Evolutionary conservation across 2,113 vertebrate species (phyloP), one percentile per base, ranked within the genome.

Genomic region (Tyto alba): DNA sequence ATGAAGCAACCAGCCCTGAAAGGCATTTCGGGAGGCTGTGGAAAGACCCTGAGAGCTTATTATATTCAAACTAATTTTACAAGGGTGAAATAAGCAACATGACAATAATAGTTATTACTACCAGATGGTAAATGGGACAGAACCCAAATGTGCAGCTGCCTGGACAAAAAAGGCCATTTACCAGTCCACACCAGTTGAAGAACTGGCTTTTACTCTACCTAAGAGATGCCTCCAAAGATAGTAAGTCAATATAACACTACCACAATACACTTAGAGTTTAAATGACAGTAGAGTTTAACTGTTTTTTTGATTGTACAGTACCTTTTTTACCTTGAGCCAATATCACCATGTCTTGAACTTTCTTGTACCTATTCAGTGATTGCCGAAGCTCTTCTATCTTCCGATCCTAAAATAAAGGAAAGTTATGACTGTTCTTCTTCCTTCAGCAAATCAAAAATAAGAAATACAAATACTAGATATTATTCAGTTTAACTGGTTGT

Each of bases 341-440:
- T 95, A 99, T 98, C 84, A 98, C 99, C 96, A 99, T 98, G 77
- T 99, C 99, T 93, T 99, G 99, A 77, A 99, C 99, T 94, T 99
- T 99, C 98, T 99, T 99, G 95, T 99, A 99, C 36, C 98, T 98
- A 83, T 98, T 97, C 68, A 99, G 98, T 48, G 99, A 99, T 34
- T 99, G 99, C 15, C 99, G 98, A 57, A 99, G 98, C 74, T 99
- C 99, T 89, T 99, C 99, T 93, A 99, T 99, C 98, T 99, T 99
- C 60, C 98, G 98, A 97, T 99, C 99, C 99, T 99, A 63, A 91
- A 94, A 95, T 29, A 43, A 93, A 94, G 38, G 47, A 16, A 57
- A 80, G 47, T 4, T 86, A 55, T 81, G 52, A 75, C n/a, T 68
- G 11, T 30, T 23, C n/a, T 59, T 45, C 50, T 77, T 72, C n/a